Evolutionary conservation across 2,797 vertebrate genomes (phyloP), one percentile per base, ranked within the genome.

Genomic region (Pelochelys cantorii): DNA sequence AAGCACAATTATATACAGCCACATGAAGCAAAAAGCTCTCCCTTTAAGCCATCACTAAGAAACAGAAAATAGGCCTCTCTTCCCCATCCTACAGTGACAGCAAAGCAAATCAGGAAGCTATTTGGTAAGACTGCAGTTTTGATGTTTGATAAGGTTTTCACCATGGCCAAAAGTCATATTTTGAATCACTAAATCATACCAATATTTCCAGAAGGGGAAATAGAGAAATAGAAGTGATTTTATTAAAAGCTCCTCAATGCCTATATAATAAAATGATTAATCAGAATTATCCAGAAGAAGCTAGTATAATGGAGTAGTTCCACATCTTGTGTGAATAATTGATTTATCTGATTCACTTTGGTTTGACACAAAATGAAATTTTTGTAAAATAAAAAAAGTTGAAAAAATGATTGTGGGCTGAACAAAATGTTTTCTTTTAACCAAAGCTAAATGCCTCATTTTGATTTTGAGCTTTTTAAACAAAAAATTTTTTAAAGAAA

Each of bases 21-120:
- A 83, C 59, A 34, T 80, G 25, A 87, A 79, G 52, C 53, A 88
- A 96, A 93, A 1, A 92, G 42, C 15, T 87, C 87, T 34, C 75
- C 85, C 94, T 91, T 92, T 90, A 90, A 92, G 84, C 48, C 85
- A 86, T 53, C 52, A 57, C 59, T 92, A 90, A 96, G 89, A 54
- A 94, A 84, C 37, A 81, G 77, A 90, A 96, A 88, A 53, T 37
- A 92, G 91, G 93, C 53, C 88, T 91, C 89, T 93, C n/a, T 92
- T 81, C 86, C 85, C 17, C 13, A 53, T 71, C 37, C 68, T 81
- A 34, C 89, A 74, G 56, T 54, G n/a, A 93, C 78, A 29, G 55
- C 80, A 93, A 93, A 90, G 37, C 90, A 71, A 71, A 71, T 71
- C 65, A 37, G 23, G 25, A 77, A 77, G 74, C 42, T 77, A 48